Evolutionary conservation across 2,113 vertebrate species (phyloP).

Genomic region (pig (Sus scrofa)): T2T-Sscrofa CM000830.6:14240501-14241000

Average conservation of each 20-base stretch:
- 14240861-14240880: not conserved
- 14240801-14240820: not conserved
- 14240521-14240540: not conserved
- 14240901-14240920: not conserved
- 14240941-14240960: not conserved
- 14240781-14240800: not conserved
- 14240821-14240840: not conserved
- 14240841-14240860: not conserved
- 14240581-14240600: not conserved
- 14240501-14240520: not conserved
- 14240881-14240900: not conserved
- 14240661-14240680: not conserved
- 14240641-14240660: not conserved
- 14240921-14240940: not conserved
- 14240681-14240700: not conserved
- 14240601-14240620: not conserved
- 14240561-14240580: not conserved
- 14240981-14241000: not conserved
- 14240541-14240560: not conserved
- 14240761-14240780: not conserved
- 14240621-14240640: constrained; percentile 2
- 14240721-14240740: not conserved
- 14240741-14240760: not conserved
- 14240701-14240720: not conserved
- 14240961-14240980: not conserved